These are phyloP conservation scores for Folsomia manolachei DNA, from an alignment of 2,888 invertebrate genomes.

Conservation along the genomic window DNA sequence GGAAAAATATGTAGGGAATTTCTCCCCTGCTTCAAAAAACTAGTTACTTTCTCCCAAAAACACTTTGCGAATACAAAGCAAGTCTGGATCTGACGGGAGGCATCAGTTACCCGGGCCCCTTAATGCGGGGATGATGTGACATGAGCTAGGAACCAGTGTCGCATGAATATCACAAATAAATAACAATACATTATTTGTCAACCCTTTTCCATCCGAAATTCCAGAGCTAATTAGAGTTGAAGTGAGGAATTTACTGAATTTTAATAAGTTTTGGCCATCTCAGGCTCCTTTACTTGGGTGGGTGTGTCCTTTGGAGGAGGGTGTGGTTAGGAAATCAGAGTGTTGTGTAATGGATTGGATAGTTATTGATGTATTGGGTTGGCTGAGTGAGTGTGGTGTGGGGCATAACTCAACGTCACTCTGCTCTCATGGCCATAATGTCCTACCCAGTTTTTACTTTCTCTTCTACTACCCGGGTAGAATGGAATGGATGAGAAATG, in stretches of 20 bases:
- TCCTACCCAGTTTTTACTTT: slow-evolving; percentile 23
- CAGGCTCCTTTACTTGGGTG: not conserved
- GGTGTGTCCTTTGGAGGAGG: too few relatives aligned
- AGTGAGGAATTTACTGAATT: not conserved
- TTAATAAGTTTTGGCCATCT: not conserved
- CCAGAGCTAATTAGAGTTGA: too few relatives aligned
- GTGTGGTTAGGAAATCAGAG: slow-evolving; percentile 12
- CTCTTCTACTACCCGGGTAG: slow-evolving; percentile 12
- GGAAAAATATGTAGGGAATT: not conserved
- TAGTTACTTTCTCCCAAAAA: not conserved
- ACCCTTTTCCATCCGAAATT: too few relatives aligned
- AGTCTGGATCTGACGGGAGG: too few relatives aligned
- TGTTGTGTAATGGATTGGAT: slow-evolving; percentile 40
- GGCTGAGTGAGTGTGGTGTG: slow-evolving; percentile 21
- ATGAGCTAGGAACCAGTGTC: too few relatives aligned
- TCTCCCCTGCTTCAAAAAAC: too few relatives aligned
- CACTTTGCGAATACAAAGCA: not conserved
- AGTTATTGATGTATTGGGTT: slow-evolving; percentile 43
- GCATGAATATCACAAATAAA: too few relatives aligned
- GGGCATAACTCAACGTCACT: not conserved
- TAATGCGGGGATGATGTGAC: too few relatives aligned
- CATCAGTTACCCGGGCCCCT: too few relatives aligned
- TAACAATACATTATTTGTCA: too few relatives aligned
- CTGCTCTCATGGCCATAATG: not conserved
- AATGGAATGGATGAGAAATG: slow-evolving; percentile 39